Base-by-base conservation (phyloP, 2,888 invertebrate species). In the Eupithecia exiguata region DNA sequence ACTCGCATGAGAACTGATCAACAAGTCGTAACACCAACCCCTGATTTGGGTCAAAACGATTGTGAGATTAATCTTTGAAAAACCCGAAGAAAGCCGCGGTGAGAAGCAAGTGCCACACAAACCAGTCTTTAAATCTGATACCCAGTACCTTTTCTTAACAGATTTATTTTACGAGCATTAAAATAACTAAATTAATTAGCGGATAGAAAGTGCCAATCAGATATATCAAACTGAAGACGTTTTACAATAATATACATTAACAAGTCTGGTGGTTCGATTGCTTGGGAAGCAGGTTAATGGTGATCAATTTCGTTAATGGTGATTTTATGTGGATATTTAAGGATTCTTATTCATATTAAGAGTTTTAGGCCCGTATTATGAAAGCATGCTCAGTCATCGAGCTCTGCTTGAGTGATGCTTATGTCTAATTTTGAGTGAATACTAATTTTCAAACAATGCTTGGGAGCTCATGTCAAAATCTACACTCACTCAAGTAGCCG, bases 151-250 rank as follows among this genome's bases (percentile, higher is more conserved):
- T 21, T 53, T 30, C 61, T 16, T 62, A 3, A 18, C 62, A 62
- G 69, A 78, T 70, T 73, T 69, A 74, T 78, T 79, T 80, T 76
- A 77, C 75, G 75, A 68, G 70, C 65, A 76, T 76, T 70, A 75
- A 77, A 76, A 77, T 78, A 76, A 75, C 71, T 74, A 76, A 75
- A 81, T 80, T 78, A 81, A 81, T 78, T 76, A 77, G 71, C 80
- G 80, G 80, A 80, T 79, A 75, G 80, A 81, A 79, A 82, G 80
- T 74, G 72, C 63, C 74, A 66, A 73, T 78, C 73, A 71, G 66
- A 40, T 66, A 40, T 25, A 40, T 40, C 25, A 74, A 58, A 58
- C 61, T 78, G 78, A 76, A 79, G 79, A 80, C 70, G 79, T 70
- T 14, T 43, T 77, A 70, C 70, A 30, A n/a, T n/a, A 43, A 72